phyloP scores from a whole-genome alignment of 2,113 vertebrate species.

The Esox niger region DNA sequence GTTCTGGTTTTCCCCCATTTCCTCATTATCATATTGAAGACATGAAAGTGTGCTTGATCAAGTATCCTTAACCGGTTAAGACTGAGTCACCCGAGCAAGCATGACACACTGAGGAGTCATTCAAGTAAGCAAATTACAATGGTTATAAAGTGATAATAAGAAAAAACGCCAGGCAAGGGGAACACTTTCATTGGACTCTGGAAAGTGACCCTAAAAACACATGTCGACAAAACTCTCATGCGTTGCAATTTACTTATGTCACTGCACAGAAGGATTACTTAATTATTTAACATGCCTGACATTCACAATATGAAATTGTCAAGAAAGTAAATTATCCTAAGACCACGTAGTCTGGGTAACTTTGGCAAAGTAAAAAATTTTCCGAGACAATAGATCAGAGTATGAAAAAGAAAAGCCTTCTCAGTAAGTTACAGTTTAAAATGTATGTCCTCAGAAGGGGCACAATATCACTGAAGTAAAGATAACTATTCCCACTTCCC shows the following conservation, averaged over 20 bases:
- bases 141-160: background rate
- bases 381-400: too few relatives aligned
- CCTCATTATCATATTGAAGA: background rate
- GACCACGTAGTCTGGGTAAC: too few relatives aligned
- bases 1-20: background rate
- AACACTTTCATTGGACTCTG: background rate
- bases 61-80: constrained; percentile 22
- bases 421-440: background rate
- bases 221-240: background rate
- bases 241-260: background rate
- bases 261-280: background rate
- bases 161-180: background rate
- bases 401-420: background rate
- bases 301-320: too few relatives aligned
- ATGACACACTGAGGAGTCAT: background rate
- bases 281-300: background rate
- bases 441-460: constrained; percentile 18
- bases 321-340: too few relatives aligned
- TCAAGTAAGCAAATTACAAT: background rate
- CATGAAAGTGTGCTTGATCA: background rate
- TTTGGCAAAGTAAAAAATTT: too few relatives aligned
- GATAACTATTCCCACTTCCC: constrained; percentile 64
- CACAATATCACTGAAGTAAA: constrained; percentile 25
- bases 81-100: background rate
- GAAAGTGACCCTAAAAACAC: background rate